Evolutionary conservation across 1,140 invertebrate species (phyloP).

Genomic region (Prorops nasuta): DNA sequence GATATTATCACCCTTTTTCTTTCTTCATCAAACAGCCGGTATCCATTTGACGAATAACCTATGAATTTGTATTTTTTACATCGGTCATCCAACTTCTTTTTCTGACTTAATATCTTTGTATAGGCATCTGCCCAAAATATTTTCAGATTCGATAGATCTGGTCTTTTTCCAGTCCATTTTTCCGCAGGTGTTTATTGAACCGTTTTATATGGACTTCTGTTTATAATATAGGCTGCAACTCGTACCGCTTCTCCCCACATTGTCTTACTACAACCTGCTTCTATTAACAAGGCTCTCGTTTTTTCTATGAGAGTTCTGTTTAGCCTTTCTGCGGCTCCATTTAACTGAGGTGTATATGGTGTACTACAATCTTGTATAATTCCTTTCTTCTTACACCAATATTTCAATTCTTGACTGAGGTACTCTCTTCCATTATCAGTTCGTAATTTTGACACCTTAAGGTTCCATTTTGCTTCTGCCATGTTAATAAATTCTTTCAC

Average conservation of each 20-base stretch:
- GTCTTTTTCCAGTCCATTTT: not conserved
- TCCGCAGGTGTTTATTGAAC: not conserved
- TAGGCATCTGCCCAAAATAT: not conserved
- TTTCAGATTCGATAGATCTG: not conserved
- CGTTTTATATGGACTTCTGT: not conserved
- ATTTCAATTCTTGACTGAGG: no score
- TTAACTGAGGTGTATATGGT: no score
- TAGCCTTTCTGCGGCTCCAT: not conserved
- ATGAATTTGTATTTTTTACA: not conserved
- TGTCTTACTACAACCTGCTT: not conserved
- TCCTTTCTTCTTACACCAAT: no score
- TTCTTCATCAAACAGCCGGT: not conserved
- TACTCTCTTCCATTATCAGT: no score
- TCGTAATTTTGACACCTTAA: no score
- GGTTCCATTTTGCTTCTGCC: no score
- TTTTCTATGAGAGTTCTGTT: not conserved
- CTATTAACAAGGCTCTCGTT: not conserved
- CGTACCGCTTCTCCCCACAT: not conserved
- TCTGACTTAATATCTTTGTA: not conserved
- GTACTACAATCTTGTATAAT: no score
- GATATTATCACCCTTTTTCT: not conserved
- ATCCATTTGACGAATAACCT: not conserved
- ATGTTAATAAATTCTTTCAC: no score
- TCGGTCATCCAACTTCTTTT: not conserved
- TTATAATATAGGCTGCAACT: not conserved